phyloP scores from a whole-genome alignment of 1,140 invertebrate genomes.

The Maconellicoccus hirsutus region DNA sequence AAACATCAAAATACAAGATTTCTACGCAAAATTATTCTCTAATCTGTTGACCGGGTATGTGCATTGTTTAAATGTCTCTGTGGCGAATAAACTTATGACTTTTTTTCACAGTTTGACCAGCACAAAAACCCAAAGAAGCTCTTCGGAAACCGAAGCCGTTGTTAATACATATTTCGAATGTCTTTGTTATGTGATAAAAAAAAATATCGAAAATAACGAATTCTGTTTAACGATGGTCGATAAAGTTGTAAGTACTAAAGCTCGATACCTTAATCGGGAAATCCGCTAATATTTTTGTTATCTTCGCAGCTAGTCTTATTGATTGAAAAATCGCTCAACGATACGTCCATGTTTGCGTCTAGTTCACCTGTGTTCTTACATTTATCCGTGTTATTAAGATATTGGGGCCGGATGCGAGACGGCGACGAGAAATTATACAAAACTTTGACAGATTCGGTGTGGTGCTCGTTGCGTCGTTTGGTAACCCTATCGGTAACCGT shows the following conservation, averaged over 20 bases:
- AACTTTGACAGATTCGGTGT: not conserved
- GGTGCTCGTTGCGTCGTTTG: not conserved
- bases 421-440: not conserved
- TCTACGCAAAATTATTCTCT: conserved; percentile 55
- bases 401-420: not conserved
- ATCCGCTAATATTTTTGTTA: not conserved
- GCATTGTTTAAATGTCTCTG: too few species aligned
- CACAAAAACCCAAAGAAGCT: conserved; percentile 40
- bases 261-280: not conserved
- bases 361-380: not conserved
- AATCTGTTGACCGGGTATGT: conserved; percentile 50
- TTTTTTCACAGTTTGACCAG: conserved; percentile 39
- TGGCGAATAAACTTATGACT: too few species aligned
- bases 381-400: not conserved
- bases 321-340: not conserved
- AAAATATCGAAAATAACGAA: conserved; percentile 27
- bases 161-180: conserved; percentile 56
- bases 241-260: conserved; percentile 27
- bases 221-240: conserved; percentile 29
- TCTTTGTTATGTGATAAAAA: conserved; percentile 45
- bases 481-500: not conserved
- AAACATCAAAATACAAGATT: conserved; percentile 38
- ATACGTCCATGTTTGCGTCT: not conserved
- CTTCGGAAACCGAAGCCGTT: conserved; percentile 47
- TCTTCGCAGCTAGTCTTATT: not conserved